A percentile compares a stretch with the other conserved stretches of the same genome.
phyloP scores from a whole-genome alignment of 2,888 invertebrate species.

The Heteropelma amictum region DNA sequence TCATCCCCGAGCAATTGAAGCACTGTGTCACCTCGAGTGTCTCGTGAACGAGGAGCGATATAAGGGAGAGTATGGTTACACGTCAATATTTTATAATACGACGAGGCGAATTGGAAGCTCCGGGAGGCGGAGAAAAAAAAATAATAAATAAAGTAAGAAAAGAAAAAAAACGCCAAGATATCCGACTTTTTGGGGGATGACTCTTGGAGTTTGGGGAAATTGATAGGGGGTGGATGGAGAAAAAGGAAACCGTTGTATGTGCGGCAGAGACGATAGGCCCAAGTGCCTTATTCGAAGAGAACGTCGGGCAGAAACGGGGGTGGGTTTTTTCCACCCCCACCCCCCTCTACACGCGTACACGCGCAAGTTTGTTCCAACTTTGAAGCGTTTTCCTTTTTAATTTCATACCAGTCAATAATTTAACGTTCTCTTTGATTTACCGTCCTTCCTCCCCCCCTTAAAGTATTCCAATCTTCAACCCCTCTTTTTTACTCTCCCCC shows the following conservation, averaged over 20 bases:
- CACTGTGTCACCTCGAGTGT: slow-evolving; percentile 63
- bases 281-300: slow-evolving; percentile 50
- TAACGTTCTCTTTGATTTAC: slow-evolving; percentile 69
- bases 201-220: slow-evolving; percentile 60
- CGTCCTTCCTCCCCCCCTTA: slow-evolving; percentile 39
- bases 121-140: slow-evolving; percentile 59
- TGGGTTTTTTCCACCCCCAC: slow-evolving; percentile 27
- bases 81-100: slow-evolving; percentile 71
- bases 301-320: slow-evolving; percentile 52
- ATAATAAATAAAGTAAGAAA: no score
- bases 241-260: slow-evolving; percentile 58
- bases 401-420: slow-evolving; percentile 72
- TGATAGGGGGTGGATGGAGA: slow-evolving; percentile 70
- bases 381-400: slow-evolving; percentile 64
- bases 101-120: slow-evolving; percentile 64
- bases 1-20: slow-evolving; percentile 33
- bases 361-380: background rate
- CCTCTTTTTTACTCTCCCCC: background rate
- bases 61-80: slow-evolving; percentile 46
- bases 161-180: slow-evolving; percentile 40
- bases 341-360: background rate
- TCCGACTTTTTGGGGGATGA: slow-evolving; percentile 50
- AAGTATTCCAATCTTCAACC: slow-evolving; percentile 28
- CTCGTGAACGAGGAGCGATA: slow-evolving; percentile 44
- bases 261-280: slow-evolving; percentile 56